A percentile compares a stretch with the other conserved stretches of the same genome.
Conservation (phyloP, 1,140 invertebrate species). For the Monomorium pharaonis region DNA sequence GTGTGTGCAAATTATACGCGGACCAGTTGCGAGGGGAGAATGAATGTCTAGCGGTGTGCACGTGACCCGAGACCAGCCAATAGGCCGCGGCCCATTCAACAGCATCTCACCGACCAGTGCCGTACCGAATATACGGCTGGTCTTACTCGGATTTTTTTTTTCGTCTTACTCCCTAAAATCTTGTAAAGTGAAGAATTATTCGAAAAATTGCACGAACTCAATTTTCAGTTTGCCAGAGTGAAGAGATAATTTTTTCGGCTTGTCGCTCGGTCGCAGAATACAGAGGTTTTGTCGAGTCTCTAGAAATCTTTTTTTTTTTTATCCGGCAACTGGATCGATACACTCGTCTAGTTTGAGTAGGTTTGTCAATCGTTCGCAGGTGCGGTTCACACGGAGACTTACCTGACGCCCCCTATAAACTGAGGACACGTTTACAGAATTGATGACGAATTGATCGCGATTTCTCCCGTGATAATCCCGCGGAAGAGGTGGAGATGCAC, state of each 20-base stretch:
- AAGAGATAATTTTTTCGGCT: too few species aligned
- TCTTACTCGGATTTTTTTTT: too few species aligned
- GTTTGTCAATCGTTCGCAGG: background rate
- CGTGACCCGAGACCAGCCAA: conserved; percentile 72
- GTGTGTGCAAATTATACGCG: conserved; percentile 60
- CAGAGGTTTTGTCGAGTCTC: too few species aligned
- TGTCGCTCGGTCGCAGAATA: background rate
- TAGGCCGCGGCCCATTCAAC: conserved; percentile 73
- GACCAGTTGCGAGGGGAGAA: conserved; percentile 69
- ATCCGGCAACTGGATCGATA: too few species aligned
- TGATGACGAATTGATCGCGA: background rate
- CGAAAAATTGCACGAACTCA: too few species aligned
- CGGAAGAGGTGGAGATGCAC: background rate
- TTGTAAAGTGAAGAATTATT: too few species aligned
- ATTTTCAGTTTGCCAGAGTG: too few species aligned
- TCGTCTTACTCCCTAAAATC: too few species aligned
- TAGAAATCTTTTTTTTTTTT: too few species aligned
- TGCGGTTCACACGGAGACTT: background rate
- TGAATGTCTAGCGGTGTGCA: conserved; percentile 70
- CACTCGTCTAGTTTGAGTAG: too few species aligned
- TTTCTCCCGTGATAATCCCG: conserved; percentile 11
- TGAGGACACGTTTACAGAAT: background rate
- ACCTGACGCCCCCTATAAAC: background rate
- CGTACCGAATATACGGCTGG: conserved; percentile 26
- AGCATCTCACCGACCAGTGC: conserved; percentile 57